Conservation (phyloP, 2,888 invertebrate genomes). For the Periphyllus acericola region DNA sequence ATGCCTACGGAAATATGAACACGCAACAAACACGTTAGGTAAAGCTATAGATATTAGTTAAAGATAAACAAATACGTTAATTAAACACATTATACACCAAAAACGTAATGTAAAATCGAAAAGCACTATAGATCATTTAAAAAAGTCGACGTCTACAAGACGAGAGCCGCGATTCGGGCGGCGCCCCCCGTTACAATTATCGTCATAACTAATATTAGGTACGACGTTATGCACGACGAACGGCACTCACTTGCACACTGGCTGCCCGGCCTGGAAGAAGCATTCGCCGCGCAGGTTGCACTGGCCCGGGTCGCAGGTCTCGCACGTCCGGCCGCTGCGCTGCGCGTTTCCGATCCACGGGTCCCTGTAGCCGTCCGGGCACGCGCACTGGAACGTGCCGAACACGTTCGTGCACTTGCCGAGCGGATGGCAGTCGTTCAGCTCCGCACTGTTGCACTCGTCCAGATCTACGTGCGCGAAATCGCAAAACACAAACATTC, state of each 20-base stretch:
- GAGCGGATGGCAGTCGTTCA: slow-evolving; percentile 85
- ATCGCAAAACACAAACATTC: neutral
- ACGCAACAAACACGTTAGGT: no score
- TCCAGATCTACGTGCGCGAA: slow-evolving; percentile 75
- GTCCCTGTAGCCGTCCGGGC: slow-evolving; percentile 81
- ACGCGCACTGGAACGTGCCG: slow-evolving; percentile 83
- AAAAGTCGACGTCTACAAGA: no score
- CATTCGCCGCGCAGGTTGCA: slow-evolving; percentile 90
- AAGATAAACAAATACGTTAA: no score
- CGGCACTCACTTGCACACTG: slow-evolving; percentile 77
- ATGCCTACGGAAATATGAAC: no score
- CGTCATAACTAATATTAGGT: no score
- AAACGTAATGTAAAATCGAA: no score
- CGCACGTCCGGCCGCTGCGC: slow-evolving; percentile 79
- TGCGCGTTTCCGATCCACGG: slow-evolving; percentile 76
- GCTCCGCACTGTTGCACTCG: slow-evolving; percentile 82
- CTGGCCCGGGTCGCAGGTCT: slow-evolving; percentile 78
- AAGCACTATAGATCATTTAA: no score
- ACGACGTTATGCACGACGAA: no score
- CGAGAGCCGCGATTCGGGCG: no score
- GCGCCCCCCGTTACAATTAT: no score
- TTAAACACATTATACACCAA: no score
- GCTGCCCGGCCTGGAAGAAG: slow-evolving; percentile 78
- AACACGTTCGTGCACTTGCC: slow-evolving; percentile 84
- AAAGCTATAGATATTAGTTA: no score